Conservation (phyloP, 2,113 vertebrate genomes). For the Nycticorax nycticorax region DNA sequence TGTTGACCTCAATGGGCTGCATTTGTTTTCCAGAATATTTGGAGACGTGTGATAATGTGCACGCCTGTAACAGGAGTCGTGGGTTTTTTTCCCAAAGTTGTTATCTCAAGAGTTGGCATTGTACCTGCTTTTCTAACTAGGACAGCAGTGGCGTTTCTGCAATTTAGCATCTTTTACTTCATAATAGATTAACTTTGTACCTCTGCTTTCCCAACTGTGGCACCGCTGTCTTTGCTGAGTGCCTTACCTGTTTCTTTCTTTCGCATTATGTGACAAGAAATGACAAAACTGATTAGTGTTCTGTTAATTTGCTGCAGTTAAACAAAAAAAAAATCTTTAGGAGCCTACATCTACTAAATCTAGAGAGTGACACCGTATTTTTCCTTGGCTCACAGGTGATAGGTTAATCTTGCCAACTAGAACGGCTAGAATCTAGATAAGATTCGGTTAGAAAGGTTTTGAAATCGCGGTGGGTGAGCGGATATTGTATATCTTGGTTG, state of each 20-base stretch:
- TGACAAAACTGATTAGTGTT: background rate
- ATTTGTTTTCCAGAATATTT: background rate
- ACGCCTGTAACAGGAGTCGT: background rate
- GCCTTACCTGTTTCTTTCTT: background rate
- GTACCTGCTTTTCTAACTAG: background rate
- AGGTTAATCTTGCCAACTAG: background rate
- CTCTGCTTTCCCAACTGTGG: background rate
- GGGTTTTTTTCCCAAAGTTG: background rate
- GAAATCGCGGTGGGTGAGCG: accelerated
- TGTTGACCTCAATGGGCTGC: background rate
- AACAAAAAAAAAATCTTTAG: background rate
- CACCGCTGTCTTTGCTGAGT: background rate
- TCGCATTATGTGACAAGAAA: background rate
- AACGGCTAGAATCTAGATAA: background rate
- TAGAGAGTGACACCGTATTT: background rate
- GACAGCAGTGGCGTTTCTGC: background rate
- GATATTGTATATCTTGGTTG: background rate
- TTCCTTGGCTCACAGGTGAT: background rate
- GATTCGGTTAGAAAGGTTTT: background rate
- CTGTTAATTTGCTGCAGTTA: background rate
- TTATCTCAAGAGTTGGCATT: background rate
- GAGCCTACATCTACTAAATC: background rate
- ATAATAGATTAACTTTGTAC: background rate
- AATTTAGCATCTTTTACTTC: background rate
- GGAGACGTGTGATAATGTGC: background rate